Conservation (phyloP, 2,888 invertebrate species). For the Oxyteleia sp. region DNA sequence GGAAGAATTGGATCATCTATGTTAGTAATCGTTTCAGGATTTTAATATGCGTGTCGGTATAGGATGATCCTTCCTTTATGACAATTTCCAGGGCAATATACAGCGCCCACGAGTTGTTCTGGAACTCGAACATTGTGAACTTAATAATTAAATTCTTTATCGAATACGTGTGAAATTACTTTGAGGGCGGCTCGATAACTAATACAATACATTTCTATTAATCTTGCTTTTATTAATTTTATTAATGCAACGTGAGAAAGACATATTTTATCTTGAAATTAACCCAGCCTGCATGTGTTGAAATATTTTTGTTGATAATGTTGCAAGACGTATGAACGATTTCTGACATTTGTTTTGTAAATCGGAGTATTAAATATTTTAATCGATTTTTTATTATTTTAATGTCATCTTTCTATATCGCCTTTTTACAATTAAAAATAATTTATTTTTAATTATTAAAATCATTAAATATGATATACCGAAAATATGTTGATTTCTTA, state of each 20-base stretch:
- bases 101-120: not conserved
- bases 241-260: not conserved
- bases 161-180: constrained; percentile 21
- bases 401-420: no score
- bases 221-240: constrained; percentile 10
- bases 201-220: constrained; percentile 15
- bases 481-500: no score
- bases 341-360: no score
- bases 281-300: no score
- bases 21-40: not conserved
- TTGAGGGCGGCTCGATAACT: constrained; percentile 3
- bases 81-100: constrained; percentile 36
- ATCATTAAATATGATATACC: no score
- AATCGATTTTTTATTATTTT: no score
- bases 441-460: no score
- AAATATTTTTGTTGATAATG: no score
- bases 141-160: constrained; percentile 55
- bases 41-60: constrained; percentile 22
- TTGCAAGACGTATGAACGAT: no score
- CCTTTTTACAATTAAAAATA: no score
- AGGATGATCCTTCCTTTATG: constrained; percentile 20
- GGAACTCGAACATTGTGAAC: constrained; percentile 19
- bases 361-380: no score
- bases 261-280: not conserved
- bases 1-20: constrained; percentile 7